Evolutionary conservation across 1,140 invertebrate species (phyloP), one percentile per base, ranked within the genome.

Genomic region (Solenopsis invicta): DNA sequence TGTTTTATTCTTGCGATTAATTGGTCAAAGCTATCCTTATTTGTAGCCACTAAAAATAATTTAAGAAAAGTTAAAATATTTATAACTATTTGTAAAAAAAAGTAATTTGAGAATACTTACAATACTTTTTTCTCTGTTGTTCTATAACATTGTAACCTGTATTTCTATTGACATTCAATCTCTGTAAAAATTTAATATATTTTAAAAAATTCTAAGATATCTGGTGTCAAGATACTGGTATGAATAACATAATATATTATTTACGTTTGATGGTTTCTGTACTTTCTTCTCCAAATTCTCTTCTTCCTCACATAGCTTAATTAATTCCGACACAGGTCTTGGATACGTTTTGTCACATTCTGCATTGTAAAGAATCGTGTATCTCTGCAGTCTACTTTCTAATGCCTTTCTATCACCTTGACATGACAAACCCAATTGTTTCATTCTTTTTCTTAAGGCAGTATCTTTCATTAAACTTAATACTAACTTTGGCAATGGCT

Each of bases 401-500:
- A 96, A 87, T 18, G 92, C 80, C 93, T 95, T 96, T 81, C 94
- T 93, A 88, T 96, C 95, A 50, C 96, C 96, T 41, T 94, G 90
- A 4, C 90, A 88, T 16, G 94, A 94, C 9, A 96, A 90, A 13
- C 96, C 96, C 61, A 95, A 91, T 74, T 96, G 95, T 93, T 96
- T 96, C 74, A 96, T 88, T 89, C 93, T 96, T 82, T 95, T 96
- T 52, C 93, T 92, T 56, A 97, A 87, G 62, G 96, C 95, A 61
- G 93, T 92, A n/a, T 96, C 96, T 80, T 96, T 95, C 95, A 97
- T 95, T 50, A 97, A 87, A 89, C 90, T 94, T 66, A 96, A 94
- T 2, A 97, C 96, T 71, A 96, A 91, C 92, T 97, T 97, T 86
- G 96, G 94, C 54, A 97, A 61, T 24, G 94, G 94, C 87, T 95